Base-by-base conservation (phyloP, 30 jellyfish, hydroid and myxozoan species). In the Hydra vulgaris region DNA sequence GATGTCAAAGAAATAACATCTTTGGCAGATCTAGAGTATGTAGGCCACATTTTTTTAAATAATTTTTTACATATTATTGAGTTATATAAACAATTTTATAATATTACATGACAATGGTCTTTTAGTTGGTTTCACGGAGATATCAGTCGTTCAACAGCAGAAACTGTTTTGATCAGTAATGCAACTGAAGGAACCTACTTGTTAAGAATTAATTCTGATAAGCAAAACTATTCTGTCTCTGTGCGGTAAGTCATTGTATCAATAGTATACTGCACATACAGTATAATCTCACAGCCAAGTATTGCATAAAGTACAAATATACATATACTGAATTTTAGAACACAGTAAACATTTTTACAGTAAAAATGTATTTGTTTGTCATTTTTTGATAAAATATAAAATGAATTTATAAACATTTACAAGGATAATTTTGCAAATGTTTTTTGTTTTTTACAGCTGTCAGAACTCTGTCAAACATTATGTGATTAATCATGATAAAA, bases 161-260 rank as follows among this genome's bases (percentile, higher is more conserved):
- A 92, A 74, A 89, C 96, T 18, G 23, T 92, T 18, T 54, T 92
- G 21, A 53, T 92, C 67, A 76, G 85, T 54, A 92, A 84, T 92
- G 96, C 88, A 17, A 17, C 20, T 7, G 98, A 92, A 73, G 96
- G 98, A n/a, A 70, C 98, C 0, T 92, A 92, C 67, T 84, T 92
- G 18, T 79, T 92, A 25, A 71, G 98, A 24, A 70, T 74, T 53
- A 87, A 96, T 77, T 1, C 69, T 4, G 71, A 83, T 21, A 75
- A 83, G 21, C 78, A 81, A 20, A 96, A 94, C 26, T 92, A 85
- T 68, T 19, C 96, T 21, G 79, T 92, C 24, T 92, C 98, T 21
- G 97, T 86, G 18, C 82, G 97, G 98, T 92, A 83, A 53, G 53
- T 27, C 52, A 8, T 18, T 40, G n/a, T n/a, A n/a, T n/a, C n/a